A percentile compares a stretch with the other conserved stretches of the same genome.
Evolutionary conservation across 2,888 invertebrate genomes (phyloP).

Genomic region (Choreutis nemorana): DNA sequence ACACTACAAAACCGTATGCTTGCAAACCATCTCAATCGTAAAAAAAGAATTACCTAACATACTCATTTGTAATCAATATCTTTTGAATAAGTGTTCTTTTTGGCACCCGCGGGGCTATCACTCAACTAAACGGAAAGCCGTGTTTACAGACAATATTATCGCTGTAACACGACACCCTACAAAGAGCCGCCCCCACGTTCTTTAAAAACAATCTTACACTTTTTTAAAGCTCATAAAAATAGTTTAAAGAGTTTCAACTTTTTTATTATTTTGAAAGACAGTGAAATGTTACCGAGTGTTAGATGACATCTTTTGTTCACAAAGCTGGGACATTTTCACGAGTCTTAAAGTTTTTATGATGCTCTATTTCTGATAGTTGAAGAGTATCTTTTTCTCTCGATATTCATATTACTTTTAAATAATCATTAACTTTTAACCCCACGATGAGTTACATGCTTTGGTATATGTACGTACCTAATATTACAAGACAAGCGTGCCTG

Average conservation of each 20-base stretch:
- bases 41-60: no score
- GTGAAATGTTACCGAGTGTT: constrained; percentile 64
- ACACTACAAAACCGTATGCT: no score
- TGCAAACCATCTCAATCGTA: no score
- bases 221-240: constrained; percentile 63
- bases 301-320: constrained; percentile 64
- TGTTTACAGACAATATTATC: constrained; percentile 57
- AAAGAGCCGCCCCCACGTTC: constrained; percentile 60
- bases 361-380: constrained; percentile 48
- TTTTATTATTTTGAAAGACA: constrained; percentile 58
- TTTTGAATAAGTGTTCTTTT: constrained; percentile 16
- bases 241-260: constrained; percentile 59
- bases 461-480: no score
- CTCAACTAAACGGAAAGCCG: constrained; percentile 52
- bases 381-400: constrained; percentile 29
- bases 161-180: constrained; percentile 49
- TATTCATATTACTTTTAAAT: no score
- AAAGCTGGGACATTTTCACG: constrained; percentile 56
- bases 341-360: constrained; percentile 48
- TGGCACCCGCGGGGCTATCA: constrained; percentile 51
- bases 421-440: no score
- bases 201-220: constrained; percentile 63
- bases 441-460: no score
- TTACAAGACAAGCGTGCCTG: no score
- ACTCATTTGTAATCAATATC: not conserved